Base-by-base conservation (phyloP, 2,797 vertebrate species). In the Naso thynnoides region DNA sequence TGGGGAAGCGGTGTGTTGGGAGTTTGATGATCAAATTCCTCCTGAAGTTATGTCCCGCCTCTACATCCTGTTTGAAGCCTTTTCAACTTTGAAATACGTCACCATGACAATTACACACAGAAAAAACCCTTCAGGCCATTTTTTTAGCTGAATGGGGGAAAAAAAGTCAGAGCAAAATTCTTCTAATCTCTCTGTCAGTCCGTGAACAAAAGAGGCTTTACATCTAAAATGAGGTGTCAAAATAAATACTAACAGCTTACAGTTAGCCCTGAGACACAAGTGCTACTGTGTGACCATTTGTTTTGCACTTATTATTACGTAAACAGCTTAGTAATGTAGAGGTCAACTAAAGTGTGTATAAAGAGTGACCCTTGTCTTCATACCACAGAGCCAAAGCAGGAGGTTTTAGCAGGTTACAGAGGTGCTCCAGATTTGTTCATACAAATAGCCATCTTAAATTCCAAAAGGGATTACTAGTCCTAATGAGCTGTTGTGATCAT, bases 401-500 rank as follows among this genome's bases (percentile, higher is more conserved):
- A 73, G 63, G 72, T 60, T 53, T 70, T 38, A 76, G 68, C 70
- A 63, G 79, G 66, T 87, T 59, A 62, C 39, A 66, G 29, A 73
- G 57, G 39, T 69, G 57, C 39, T 76, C 56, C 39, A 82, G 53
- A 78, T 78, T 86, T 45, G 38, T 78, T 87, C 73, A 79, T 66
- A 82, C 61, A 75, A 88, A 85, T 61, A 70, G 80, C 69, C 55
- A 78, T 64, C 50, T 69, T 85, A 73, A 81, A 89, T 84, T 86
- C 86, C 83, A 70, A 72, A 39, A 67, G 60, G 68, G 73, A 88
- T 90, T 85, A 90, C 45, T 36, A 38, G 23, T 67, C 19, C 42
- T 88, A 87, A 90, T 88, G 71, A 87, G 80, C 56, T 55, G 66
- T 70, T 81, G 78, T 81, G 79, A 86, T 73, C 81, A 58, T 52